Evolutionary conservation across 35 echinoderm and acorn worm species (phyloP), one percentile per base, ranked within the genome.

Genomic region (Antedon bifida): DNA sequence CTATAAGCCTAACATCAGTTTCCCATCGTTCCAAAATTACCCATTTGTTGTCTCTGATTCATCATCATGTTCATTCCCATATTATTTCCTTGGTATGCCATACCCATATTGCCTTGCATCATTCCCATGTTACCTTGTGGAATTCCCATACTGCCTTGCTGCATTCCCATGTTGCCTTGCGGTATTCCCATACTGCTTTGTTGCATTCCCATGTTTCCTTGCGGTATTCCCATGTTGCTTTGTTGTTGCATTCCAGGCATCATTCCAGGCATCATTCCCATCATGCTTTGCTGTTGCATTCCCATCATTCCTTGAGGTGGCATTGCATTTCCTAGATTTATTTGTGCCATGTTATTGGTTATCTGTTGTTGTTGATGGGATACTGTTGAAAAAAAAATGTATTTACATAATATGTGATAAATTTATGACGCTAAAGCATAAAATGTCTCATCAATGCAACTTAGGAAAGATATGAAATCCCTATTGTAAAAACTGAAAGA

Each of bases 331-430:
- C 84, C 88, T 10, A 89, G 51, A 76, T 89, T 90, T 81, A 93
- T 84, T 39, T 93, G 91, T 34, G 83, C 84, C 91, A 93, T 89
- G 29, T 82, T 82, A 30, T 35, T 44, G 19, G 86, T 81, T 38
- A 91, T 77, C 0, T 74, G 64, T 31, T 38, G 80, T 82, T 88
- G 84, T 36, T 32, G 39, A 21, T 42, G 75, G 45, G 76, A 78
- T 0, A 4, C 30, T 32, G 44, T 46, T 33, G 35, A 13, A 39
- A 21, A 36, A 32, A 0, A 79, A 38, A 87, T 44, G 3, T 21
- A 36, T 14, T 46, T 9, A n/a, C n/a, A n/a, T n/a, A n/a, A n/a
- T n/a, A n/a, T n/a, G n/a, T n/a, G n/a, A n/a, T n/a, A n/a, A n/a
- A n/a, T n/a, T n/a, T n/a, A n/a, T n/a, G n/a, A n/a, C n/a, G n/a